Evolutionary conservation across 2,888 invertebrate species (phyloP), one percentile per base, ranked within the genome.

Genomic region (Chloroclystis v-ata): DNA sequence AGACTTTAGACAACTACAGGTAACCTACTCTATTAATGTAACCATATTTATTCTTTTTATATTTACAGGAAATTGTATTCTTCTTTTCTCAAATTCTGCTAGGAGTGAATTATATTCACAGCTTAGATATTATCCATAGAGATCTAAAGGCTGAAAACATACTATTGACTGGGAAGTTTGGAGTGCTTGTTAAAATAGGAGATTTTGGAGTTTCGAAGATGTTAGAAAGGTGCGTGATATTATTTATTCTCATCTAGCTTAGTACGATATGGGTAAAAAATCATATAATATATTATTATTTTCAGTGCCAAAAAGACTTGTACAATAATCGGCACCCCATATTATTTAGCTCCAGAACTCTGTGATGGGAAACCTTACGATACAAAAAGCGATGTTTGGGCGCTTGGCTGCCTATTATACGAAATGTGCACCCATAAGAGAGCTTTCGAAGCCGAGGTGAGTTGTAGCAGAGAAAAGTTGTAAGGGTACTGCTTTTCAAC

Each of bases 111-210:
- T 94, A 95, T 66, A 93, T 96, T 37, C 96, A 96, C 70, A 89
- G 89, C 16, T 91, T 92, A 61, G 91, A 92, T 60, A 92, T 96
- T 45, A 90, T 96, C 39, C 96, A 96, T 70, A 85, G 96, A 61
- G 96, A 96, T 78, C 83, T 96, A 48, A 96, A 94, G 79, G 92
- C 95, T 5, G 94, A 94, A 75, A 96, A 96, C 74, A 94, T 96
- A 56, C 90, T 96, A 58, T 73, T 93, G 47, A 91, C 94, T 37
- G 94, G 95, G 39, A 87, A 89, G 56, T 83, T 90, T 57, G 90
- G 91, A 2, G 86, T 92, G 51, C 79, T 94, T 7, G 89, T 95
- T 1, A 95, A 95, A 82, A 93, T 96, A 57, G 94, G 94, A 0
- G 96, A 96, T 69, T 96, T 96, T 77, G 95, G 96, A 13, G 93